Percentiles rank a stretch among this genome's conserved stretches.
Evolutionary conservation across 1,140 invertebrate species (phyloP).

Genomic region (Anthonomus grandis): DNA sequence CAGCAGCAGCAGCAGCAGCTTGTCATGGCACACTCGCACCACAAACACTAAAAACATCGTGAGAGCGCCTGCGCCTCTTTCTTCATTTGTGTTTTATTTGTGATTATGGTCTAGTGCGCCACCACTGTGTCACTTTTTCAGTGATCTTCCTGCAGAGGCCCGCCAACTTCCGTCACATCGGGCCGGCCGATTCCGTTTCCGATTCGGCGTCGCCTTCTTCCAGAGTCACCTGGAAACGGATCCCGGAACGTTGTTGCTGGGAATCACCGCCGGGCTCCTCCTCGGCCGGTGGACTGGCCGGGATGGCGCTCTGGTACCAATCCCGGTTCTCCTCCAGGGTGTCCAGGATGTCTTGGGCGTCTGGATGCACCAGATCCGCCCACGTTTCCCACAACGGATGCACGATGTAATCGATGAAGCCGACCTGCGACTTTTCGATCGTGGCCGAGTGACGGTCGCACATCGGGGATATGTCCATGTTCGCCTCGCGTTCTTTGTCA

Average conservation of each 20-base stretch:
- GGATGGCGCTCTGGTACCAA: conserved; percentile 91
- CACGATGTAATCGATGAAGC: conserved; percentile 99
- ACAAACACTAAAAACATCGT: too few relatives aligned
- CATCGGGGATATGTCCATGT: conserved; percentile 96
- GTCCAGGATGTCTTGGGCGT: conserved; percentile 96
- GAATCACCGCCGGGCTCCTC: conserved; percentile 45
- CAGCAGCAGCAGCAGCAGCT: too few relatives aligned
- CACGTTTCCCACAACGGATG: conserved; percentile 99
- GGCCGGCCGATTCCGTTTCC: conserved; percentile 61
- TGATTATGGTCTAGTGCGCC: conserved; percentile 69
- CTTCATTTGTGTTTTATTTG: too few relatives aligned
- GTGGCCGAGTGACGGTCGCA: conserved; percentile 94
- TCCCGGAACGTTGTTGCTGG: conserved; percentile 37
- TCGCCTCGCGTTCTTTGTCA: conserved; percentile 86
- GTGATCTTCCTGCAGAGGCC: conserved; percentile 80
- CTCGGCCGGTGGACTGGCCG: conserved; percentile 67
- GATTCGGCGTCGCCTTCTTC: conserved; percentile 68
- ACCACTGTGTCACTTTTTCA: conserved; percentile 79
- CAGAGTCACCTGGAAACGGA: conserved; percentile 69
- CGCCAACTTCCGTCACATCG: conserved; percentile 84
- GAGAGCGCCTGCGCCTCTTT: conserved; percentile 50
- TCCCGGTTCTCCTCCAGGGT: conserved; percentile 97
- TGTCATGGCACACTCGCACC: too few relatives aligned
- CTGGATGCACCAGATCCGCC: conserved; percentile 98
- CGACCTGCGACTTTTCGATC: conserved; percentile 97